Evolutionary conservation across 2,797 vertebrate genomes (phyloP), one percentile per base, ranked within the genome.

Genomic region (Thaleichthys pacificus): DNA sequence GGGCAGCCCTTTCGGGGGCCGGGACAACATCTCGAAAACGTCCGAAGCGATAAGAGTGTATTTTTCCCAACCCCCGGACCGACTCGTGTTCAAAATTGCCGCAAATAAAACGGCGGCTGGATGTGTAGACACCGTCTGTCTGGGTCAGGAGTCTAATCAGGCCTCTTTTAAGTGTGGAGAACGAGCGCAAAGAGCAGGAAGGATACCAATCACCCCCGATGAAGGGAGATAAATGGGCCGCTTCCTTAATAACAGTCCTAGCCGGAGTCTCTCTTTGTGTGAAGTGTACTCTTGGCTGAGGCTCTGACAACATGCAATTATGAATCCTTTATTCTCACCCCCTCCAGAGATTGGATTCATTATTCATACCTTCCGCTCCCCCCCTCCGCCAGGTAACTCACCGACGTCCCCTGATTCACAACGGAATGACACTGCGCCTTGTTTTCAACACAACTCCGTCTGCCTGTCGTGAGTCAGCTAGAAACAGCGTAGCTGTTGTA

Each of bases 291-390:
- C 19, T 12, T 38, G 47, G 47, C 51, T 3, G 51, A 28, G 30
- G 12, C 26, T 30, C 42, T 60, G 54, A 69, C 54, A 66, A 61
- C 54, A 57, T 21, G 26, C 60, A 61, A 70, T 73, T 66, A 69
- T 21, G 7, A 56, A 61, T 22, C 1, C n/a, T 64, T 51, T 61
- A 12, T 47, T 51, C 61, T 69, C 66, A 8, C 66, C 66, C 66
- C 61, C 57, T 65, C 49, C 19, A 7, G 24, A 69, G 62, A 73
- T 56, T 17, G 47, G 60, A 68, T 47, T 57, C 69, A 72, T 69
- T 65, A 70, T 54, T 62, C 58, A 54, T 11, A 22, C 64, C 42
- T 66, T 62, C 5, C 54, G 9, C 9, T 6, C 15, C 35, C 30
- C 30, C 58, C 58, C 68, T 60, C 35, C 5, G 58, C 38, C 49